These are phyloP conservation scores for Polyploca ridens DNA, from an alignment of 2,888 invertebrate species.

Conservation along the genomic window DNA sequence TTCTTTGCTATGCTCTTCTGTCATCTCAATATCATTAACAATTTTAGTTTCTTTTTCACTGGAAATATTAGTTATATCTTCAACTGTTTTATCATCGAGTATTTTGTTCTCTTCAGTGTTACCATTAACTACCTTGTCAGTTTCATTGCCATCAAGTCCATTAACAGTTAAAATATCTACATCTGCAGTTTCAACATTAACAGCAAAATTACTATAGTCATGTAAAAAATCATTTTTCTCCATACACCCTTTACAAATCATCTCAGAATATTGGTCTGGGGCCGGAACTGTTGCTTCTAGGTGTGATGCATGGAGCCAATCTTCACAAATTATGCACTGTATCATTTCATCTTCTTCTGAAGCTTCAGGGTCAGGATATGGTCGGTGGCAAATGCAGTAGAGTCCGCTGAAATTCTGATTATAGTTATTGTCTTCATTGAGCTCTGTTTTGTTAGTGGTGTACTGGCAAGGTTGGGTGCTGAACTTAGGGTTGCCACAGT, in stretches of 20 bases:
- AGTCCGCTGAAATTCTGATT: slow-evolving; percentile 97
- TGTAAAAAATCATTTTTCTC: slow-evolving; percentile 89
- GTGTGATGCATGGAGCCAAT: slow-evolving; percentile 97
- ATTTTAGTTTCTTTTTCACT: slow-evolving; percentile 14
- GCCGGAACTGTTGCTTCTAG: slow-evolving; percentile 85
- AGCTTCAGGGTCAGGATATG: slow-evolving; percentile 97
- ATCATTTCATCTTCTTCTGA: slow-evolving; percentile 95
- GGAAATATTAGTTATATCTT: slow-evolving; percentile 29
- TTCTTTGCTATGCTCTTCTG: slow-evolving; percentile 23
- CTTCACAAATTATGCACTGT: slow-evolving; percentile 98
- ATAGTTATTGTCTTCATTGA: slow-evolving; percentile 90
- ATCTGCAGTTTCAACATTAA: slow-evolving; percentile 56
- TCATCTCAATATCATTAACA: slow-evolving; percentile 19
- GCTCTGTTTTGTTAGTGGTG: slow-evolving; percentile 84
- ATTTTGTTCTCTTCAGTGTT: slow-evolving; percentile 23
- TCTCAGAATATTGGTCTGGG: slow-evolving; percentile 89
- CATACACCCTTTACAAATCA: slow-evolving; percentile 93
- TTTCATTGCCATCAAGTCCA: slow-evolving; percentile 28
- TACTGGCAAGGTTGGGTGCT: slow-evolving; percentile 88
- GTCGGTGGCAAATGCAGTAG: slow-evolving; percentile 96
- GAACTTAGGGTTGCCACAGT: slow-evolving; percentile 95
- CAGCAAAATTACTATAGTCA: slow-evolving; percentile 85
- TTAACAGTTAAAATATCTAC: slow-evolving; percentile 48
- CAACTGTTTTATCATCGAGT: slow-evolving; percentile 24
- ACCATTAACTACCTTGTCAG: slow-evolving; percentile 33